A percentile compares a stretch with the other conserved stretches of the same genome.
Evolutionary conservation across 2,797 vertebrate species (phyloP).

Genomic region (Poecile montanus): DNA sequence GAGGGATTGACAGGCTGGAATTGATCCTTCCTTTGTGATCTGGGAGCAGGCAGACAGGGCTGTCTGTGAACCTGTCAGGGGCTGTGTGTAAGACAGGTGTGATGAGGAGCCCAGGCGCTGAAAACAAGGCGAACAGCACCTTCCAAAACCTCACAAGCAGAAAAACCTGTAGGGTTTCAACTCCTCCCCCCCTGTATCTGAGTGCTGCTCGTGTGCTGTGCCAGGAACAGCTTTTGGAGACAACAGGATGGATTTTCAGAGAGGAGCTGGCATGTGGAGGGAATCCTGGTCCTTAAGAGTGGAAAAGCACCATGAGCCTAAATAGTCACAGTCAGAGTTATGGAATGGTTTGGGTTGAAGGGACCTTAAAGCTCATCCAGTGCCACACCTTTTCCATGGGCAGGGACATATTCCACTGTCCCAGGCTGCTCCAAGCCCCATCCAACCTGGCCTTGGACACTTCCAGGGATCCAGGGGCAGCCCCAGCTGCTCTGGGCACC

Average conservation of each 20-base stretch:
- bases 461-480: not conserved
- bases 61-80: constrained; percentile 51
- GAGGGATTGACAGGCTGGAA: constrained; percentile 50
- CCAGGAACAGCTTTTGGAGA: not conserved
- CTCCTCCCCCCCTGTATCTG: not conserved
- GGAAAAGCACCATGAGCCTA: rapidly evolving
- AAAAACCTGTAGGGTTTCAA: not conserved
- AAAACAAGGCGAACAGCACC: constrained; percentile 33
- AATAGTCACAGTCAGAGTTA: not conserved
- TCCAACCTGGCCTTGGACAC: not conserved
- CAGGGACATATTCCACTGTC: rapidly evolving
- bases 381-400: not conserved
- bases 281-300: not conserved
- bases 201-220: not conserved
- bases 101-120: not conserved
- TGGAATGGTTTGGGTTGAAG: not conserved
- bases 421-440: rapidly evolving
- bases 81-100: constrained; percentile 45
- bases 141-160: not conserved
- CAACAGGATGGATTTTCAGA: not conserved
- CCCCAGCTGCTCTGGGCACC: not conserved
- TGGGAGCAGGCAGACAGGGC: not conserved
- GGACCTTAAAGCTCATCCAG: not conserved
- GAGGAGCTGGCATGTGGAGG: rapidly evolving
- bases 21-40: constrained; percentile 60